Conservation (phyloP, 2,113 vertebrate genomes). For the cattle (Bos taurus) region DNA sequence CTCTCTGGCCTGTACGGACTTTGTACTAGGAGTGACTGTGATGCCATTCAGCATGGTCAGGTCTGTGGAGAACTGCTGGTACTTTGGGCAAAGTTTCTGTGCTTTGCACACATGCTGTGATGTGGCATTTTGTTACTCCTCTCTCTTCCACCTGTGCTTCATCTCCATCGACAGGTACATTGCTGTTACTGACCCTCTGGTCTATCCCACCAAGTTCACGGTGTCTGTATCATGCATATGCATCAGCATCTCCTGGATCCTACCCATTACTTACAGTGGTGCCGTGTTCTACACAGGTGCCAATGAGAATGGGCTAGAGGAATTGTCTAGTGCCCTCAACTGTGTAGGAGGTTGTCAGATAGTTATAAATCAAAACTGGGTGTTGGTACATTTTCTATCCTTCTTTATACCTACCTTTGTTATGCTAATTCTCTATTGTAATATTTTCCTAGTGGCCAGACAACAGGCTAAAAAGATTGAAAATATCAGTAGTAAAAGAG, state of each 20-base stretch:
- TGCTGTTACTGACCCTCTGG: slow-evolving; percentile 48
- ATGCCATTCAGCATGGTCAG: slow-evolving; percentile 67
- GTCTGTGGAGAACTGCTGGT: slow-evolving; percentile 85
- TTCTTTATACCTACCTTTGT: slow-evolving; percentile 18
- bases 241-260: background rate
- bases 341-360: slow-evolving; percentile 11
- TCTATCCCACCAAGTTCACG: background rate
- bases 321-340: background rate
- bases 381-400: slow-evolving; percentile 33
- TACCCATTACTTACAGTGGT: background rate
- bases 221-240: background rate
- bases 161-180: slow-evolving; percentile 54
- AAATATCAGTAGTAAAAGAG: background rate
- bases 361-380: slow-evolving; percentile 47
- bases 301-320: background rate
- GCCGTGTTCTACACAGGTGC: background rate
- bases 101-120: slow-evolving; percentile 40
- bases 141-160: slow-evolving; percentile 34
- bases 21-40: slow-evolving; percentile 74
- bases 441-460: slow-evolving; percentile 49
- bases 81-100: slow-evolving; percentile 64
- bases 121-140: slow-evolving; percentile 38
- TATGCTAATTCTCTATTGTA: slow-evolving; percentile 16
- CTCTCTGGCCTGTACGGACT: slow-evolving; percentile 82
- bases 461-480: slow-evolving; percentile 43